These are phyloP conservation scores for Corythoichthys intestinalis DNA, from an alignment of 2,113 vertebrate species.

Conservation along the genomic window DNA sequence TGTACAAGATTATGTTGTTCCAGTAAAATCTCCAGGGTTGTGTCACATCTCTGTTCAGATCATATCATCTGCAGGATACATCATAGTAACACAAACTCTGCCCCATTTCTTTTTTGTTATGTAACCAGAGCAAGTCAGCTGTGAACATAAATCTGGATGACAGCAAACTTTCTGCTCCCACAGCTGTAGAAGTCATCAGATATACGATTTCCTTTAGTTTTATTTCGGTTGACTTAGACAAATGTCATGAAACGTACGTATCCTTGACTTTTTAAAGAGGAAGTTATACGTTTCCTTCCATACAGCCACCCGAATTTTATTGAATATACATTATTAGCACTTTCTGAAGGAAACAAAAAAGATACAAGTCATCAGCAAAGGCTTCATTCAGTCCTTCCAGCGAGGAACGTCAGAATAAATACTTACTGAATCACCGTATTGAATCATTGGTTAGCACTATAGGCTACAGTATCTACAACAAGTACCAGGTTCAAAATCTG, in stretches of 20 bases:
- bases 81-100: constrained; percentile 16
- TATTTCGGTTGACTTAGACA: neutral
- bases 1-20: constrained; percentile 28
- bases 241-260: neutral
- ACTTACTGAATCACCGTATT: no score
- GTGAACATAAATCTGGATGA: constrained; percentile 10
- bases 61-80: constrained; percentile 21
- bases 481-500: no score
- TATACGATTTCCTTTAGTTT: constrained; percentile 9
- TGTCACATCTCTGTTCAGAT: constrained; percentile 8
- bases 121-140: constrained; percentile 20
- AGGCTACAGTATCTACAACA: no score
- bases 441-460: no score
- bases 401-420: neutral
- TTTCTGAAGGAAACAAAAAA: neutral
- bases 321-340: neutral
- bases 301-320: neutral
- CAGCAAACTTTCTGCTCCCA: neutral
- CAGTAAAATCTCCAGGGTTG: constrained; percentile 11
- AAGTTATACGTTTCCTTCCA: neutral
- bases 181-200: constrained; percentile 21
- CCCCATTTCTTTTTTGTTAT: constrained; percentile 21
- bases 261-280: no score
- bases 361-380: neutral
- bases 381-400: neutral